Evolutionary conservation across 2,113 vertebrate genomes (phyloP).

Genomic region (Cyanistes caeruleus): DNA sequence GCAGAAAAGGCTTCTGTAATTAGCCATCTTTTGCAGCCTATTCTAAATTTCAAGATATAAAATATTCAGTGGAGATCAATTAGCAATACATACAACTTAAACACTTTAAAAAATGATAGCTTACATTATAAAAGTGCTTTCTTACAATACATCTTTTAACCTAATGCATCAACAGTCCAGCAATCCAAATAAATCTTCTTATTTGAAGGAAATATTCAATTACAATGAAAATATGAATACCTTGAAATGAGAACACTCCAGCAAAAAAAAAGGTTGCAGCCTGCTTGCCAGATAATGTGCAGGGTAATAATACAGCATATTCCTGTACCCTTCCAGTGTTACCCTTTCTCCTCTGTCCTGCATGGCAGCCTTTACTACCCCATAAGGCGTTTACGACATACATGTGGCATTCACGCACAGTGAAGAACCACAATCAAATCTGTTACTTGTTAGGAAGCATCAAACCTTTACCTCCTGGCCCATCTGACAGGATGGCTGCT

Average conservation of each 20-base stretch:
- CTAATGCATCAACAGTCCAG: neutral
- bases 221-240: slow-evolving; percentile 32
- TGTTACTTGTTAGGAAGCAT: neutral
- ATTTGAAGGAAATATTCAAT: neutral
- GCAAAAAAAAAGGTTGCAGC: neutral
- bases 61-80: neutral
- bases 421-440: neutral
- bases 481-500: neutral
- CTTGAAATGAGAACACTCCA: slow-evolving; percentile 45
- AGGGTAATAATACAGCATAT: neutral
- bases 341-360: neutral
- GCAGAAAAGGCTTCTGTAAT: neutral
- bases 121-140: neutral
- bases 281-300: neutral
- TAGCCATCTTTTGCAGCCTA: neutral
- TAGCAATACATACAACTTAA: neutral
- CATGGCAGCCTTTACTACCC: neutral
- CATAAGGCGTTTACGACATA: neutral
- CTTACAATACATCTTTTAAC: neutral
- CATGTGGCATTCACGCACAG: neutral
- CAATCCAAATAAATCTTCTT: neutral
- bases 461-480: neutral
- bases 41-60: neutral
- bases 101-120: neutral
- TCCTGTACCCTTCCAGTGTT: neutral